Conservation (phyloP, 2,888 invertebrate genomes). For the Euplagia quadripunctaria region DNA sequence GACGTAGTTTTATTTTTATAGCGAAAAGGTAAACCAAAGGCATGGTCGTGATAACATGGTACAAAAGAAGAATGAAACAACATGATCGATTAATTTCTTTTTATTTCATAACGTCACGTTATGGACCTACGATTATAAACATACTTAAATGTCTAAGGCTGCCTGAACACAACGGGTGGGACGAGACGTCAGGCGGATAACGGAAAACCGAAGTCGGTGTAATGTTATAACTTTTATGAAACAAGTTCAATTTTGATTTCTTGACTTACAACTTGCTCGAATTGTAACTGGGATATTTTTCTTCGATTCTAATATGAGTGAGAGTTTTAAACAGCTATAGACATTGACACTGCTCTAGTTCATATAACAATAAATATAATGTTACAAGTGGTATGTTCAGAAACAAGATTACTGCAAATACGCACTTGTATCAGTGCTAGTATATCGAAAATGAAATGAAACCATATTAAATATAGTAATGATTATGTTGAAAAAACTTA, state of each 20-base stretch:
- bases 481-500: too few relatives aligned
- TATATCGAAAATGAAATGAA: not conserved
- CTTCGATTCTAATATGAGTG: not conserved
- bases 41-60: slow-evolving; percentile 30
- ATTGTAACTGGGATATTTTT: too few relatives aligned
- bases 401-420: not conserved
- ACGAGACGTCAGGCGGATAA: not conserved
- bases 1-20: slow-evolving; percentile 25
- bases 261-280: too few relatives aligned
- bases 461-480: not conserved
- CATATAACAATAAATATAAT: not conserved
- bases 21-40: slow-evolving; percentile 33
- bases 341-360: not conserved
- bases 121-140: slow-evolving; percentile 36
- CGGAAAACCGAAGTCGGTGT: too few relatives aligned
- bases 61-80: slow-evolving; percentile 53
- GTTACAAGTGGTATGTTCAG: not conserved
- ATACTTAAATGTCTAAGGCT: slow-evolving; percentile 2
- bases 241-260: not conserved
- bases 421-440: not conserved
- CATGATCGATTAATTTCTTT: slow-evolving; percentile 43
- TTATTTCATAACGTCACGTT: slow-evolving; percentile 58
- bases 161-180: not conserved
- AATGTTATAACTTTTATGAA: not conserved
- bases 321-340: not conserved